phyloP scores from a whole-genome alignment of 2,797 vertebrate species.

The Macroramphosus scolopax region DNA sequence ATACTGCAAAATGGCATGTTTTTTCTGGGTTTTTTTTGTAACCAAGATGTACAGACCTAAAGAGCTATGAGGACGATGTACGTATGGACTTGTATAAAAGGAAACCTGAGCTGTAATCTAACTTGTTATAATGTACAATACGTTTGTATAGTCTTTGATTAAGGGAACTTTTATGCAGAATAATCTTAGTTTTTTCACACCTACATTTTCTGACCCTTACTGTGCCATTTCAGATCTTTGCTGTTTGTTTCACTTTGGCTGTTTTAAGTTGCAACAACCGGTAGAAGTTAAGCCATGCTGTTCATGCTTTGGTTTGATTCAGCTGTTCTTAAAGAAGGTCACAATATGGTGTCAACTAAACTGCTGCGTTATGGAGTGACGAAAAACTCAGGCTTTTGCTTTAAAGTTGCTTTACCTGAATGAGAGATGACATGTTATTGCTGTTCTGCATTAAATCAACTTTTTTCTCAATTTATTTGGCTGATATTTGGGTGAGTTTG shows the following conservation, averaged over 20 bases:
- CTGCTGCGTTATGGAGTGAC: constrained; percentile 34
- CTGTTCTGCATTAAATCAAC: constrained; percentile 47
- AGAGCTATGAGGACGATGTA: constrained; percentile 53
- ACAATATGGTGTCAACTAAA: constrained; percentile 8
- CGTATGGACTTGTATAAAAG: constrained; percentile 68
- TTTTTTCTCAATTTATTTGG: constrained; percentile 27
- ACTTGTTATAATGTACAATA: constrained; percentile 72
- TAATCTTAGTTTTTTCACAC: constrained; percentile 29
- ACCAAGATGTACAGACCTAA: constrained; percentile 68
- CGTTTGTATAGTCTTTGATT: constrained; percentile 67
- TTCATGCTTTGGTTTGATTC: too few species aligned
- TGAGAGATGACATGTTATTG: constrained; percentile 22
- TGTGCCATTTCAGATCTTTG: constrained; percentile 26
- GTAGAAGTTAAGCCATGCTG: constrained; percentile 3
- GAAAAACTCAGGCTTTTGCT: constrained; percentile 45
- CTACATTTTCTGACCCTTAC: constrained; percentile 34
- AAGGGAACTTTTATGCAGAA: constrained; percentile 54
- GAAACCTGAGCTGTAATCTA: constrained; percentile 63
- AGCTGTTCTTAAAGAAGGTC: too few species aligned
- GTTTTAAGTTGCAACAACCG: constrained; percentile 32
- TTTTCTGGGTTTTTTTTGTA: too few species aligned
- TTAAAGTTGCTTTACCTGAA: constrained; percentile 33
- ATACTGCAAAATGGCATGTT: constrained; percentile 62
- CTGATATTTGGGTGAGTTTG: constrained; percentile 16
- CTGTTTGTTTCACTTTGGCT: constrained; percentile 18